These are phyloP conservation scores for Vulpes ferrilata DNA, from an alignment of 2,113 vertebrate genomes.

Conservation along the genomic window DNA sequence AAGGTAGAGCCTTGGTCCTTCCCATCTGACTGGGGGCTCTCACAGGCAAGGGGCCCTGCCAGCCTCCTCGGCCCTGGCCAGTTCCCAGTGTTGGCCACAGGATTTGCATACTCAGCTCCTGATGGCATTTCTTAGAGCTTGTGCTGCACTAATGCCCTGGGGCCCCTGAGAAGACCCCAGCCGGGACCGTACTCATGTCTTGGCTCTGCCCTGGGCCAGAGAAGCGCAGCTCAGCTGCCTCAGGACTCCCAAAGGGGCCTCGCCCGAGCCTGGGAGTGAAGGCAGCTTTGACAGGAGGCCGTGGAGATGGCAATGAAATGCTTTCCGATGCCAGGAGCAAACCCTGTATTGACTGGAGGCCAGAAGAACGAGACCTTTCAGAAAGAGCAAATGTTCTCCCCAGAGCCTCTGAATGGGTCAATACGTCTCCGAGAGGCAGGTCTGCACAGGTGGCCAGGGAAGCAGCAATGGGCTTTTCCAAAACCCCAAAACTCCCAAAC, in stretches of 20 bases:
- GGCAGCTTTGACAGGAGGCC: neutral
- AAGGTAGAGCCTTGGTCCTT: neutral
- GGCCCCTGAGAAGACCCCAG: neutral
- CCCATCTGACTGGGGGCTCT: neutral
- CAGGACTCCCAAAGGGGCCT: neutral
- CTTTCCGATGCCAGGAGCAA: neutral
- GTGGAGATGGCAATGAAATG: rapidly evolving
- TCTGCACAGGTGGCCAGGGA: neutral
- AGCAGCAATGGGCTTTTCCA: neutral
- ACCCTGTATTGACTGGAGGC: neutral
- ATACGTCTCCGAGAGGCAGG: neutral
- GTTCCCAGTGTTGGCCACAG: rapidly evolving
- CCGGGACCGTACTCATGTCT: rapidly evolving
- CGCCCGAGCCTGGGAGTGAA: neutral
- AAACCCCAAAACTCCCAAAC: neutral
- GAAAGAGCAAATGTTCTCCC: neutral
- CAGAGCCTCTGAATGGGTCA: rapidly evolving
- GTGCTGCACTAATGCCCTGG: rapidly evolving
- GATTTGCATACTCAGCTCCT: neutral
- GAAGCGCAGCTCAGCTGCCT: neutral
- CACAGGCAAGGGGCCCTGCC: neutral
- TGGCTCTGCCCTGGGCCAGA: neutral
- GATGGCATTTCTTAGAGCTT: rapidly evolving
- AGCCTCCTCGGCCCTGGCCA: rapidly evolving
- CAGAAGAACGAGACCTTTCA: neutral